Evolutionary conservation across 2,797 vertebrate genomes (phyloP).

Genomic region (Salmo trutta): DNA sequence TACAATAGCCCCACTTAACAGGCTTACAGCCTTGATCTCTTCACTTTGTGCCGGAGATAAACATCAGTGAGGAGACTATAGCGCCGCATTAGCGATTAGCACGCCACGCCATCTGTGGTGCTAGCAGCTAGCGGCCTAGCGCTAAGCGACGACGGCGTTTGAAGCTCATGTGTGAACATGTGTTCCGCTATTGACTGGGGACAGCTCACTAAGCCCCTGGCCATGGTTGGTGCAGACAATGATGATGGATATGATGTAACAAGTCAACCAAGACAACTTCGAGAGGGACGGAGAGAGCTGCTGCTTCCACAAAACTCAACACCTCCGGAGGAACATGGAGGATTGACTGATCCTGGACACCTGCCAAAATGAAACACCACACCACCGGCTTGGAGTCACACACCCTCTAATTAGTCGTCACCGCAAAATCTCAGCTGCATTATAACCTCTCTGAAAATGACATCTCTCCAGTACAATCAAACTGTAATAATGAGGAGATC

Average conservation of each 20-base stretch:
- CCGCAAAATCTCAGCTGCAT: background rate
- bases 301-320: slow-evolving; percentile 18
- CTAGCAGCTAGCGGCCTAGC: background rate
- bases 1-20: background rate
- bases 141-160: slow-evolving; percentile 5
- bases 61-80: background rate
- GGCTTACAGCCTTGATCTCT: background rate
- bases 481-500: background rate
- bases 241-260: background rate
- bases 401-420: background rate
- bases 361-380: background rate
- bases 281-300: background rate
- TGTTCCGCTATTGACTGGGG: slow-evolving; percentile 6
- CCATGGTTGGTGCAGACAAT: slow-evolving; percentile 4
- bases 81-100: background rate
- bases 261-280: background rate
- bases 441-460: background rate
- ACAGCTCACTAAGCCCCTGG: slow-evolving; percentile 8
- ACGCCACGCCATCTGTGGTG: background rate
- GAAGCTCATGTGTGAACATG: slow-evolving; percentile 31
- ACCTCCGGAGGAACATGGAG: slow-evolving; percentile 27
- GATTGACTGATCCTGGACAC: slow-evolving; percentile 24
- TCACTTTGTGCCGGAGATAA: background rate
- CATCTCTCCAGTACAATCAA: background rate
- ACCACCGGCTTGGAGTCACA: slow-evolving; percentile 19